Percentiles rank a stretch among this genome's conserved stretches.
These are phyloP conservation scores for Eidolon dupreanum DNA, from an alignment of 2,797 vertebrate genomes.

Conservation along the genomic window DNA sequence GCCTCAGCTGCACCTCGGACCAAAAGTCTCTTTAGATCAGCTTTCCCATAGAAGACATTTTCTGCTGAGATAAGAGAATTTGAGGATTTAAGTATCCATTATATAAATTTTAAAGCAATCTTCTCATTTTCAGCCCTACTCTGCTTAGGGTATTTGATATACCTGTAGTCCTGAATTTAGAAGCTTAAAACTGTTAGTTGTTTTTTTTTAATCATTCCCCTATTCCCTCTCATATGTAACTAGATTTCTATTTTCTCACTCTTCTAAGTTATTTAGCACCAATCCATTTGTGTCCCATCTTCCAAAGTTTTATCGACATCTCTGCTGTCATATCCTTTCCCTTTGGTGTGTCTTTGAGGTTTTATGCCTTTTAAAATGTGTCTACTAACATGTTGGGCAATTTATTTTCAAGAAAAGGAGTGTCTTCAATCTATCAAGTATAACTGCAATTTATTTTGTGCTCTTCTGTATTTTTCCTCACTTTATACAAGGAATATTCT, in stretches of 20 bases:
- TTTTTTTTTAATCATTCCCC: neutral
- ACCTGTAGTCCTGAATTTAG: neutral
- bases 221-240: neutral
- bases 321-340: neutral
- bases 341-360: neutral
- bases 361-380: neutral
- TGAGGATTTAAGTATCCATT: neutral
- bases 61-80: neutral
- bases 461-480: neutral
- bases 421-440: neutral
- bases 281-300: neutral
- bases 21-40: neutral
- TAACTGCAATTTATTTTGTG: neutral
- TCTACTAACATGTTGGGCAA: neutral
- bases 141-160: neutral
- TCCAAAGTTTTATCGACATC: conserved; percentile 9
- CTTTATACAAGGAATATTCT: neutral
- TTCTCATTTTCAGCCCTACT: neutral
- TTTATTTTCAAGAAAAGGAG: neutral
- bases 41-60: neutral
- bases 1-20: neutral
- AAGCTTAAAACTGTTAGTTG: neutral
- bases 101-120: neutral
- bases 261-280: conserved; percentile 4
- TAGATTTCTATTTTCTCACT: conserved; percentile 33